phyloP scores from a whole-genome alignment of 2,888 invertebrate genomes.

The Chrysotoxum bicinctum region DNA sequence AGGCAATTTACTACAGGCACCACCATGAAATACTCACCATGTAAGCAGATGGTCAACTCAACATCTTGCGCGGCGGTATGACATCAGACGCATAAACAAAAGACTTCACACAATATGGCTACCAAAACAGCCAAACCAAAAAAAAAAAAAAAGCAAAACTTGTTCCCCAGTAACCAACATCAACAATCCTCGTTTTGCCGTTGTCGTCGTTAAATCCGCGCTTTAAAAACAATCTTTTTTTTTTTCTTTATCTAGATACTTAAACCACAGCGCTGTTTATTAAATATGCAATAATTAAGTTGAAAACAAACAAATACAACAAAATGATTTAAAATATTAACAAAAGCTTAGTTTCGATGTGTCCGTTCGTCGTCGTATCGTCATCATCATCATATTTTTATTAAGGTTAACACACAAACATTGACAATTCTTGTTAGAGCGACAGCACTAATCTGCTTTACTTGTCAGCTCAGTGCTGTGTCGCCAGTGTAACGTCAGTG shows the following conservation, averaged over 20 bases:
- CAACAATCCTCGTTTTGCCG: background rate
- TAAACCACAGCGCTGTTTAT: slow-evolving; percentile 8
- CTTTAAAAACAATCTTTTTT: background rate
- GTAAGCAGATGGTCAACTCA: slow-evolving; percentile 62
- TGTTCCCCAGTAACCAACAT: slow-evolving; percentile 32
- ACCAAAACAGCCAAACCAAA: slow-evolving; percentile 30
- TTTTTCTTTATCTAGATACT: background rate
- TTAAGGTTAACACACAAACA: slow-evolving; percentile 35
- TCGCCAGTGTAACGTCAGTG: slow-evolving; percentile 55
- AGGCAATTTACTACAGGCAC: background rate
- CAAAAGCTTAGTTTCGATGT: slow-evolving; percentile 32
- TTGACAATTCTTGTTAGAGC: slow-evolving; percentile 16
- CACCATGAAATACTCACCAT: background rate
- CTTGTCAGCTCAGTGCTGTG: slow-evolving; percentile 36
- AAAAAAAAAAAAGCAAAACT: slow-evolving; percentile 36
- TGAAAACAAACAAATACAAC: slow-evolving; percentile 34
- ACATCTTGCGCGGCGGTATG: slow-evolving; percentile 38
- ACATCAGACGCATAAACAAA: slow-evolving; percentile 70
- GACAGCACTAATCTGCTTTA: slow-evolving; percentile 59
- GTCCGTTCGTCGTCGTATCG: background rate
- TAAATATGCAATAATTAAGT: slow-evolving; percentile 47
- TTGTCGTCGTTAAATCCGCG: slow-evolving; percentile 22
- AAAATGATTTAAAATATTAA: slow-evolving; percentile 37
- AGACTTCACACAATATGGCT: slow-evolving; percentile 43
- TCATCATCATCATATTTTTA: slow-evolving; percentile 15